Evolutionary conservation across 1,140 invertebrate species (phyloP).

Genomic region (Plectrocnemia conspersa): DNA sequence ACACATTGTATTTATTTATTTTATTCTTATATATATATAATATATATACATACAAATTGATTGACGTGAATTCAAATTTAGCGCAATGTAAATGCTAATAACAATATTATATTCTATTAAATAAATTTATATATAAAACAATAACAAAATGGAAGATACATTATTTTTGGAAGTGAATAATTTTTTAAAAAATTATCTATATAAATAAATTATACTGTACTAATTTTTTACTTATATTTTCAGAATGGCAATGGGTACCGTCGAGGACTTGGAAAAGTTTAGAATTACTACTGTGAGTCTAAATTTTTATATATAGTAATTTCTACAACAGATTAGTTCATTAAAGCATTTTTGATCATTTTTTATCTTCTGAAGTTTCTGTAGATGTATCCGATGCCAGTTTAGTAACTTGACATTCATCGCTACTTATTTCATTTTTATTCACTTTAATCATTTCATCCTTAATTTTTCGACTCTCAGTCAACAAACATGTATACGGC

Average conservation of each 20-base stretch:
- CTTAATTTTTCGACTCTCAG: constrained; percentile 15
- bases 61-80: not conserved
- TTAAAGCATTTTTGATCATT: too few relatives aligned
- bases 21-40: not conserved
- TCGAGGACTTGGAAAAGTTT: constrained; percentile 24
- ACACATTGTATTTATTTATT: constrained; percentile 3
- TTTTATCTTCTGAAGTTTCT: too few relatives aligned
- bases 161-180: constrained; percentile 3
- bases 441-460: too few relatives aligned
- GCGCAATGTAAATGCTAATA: constrained; percentile 5
- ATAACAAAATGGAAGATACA: not conserved
- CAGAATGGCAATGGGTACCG: constrained; percentile 29
- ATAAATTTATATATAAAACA: not conserved
- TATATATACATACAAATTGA: not conserved
- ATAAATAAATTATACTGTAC: not conserved
- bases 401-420: too few relatives aligned
- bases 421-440: too few relatives aligned
- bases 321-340: too few relatives aligned
- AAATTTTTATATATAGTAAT: not conserved
- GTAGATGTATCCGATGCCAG: too few relatives aligned
- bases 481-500: constrained; percentile 26
- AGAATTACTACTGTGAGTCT: constrained; percentile 29
- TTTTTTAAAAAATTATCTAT: constrained; percentile 1
- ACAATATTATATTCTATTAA: not conserved
- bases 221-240: constrained; percentile 18